Evolutionary conservation across 37 sponge, comb jelly and placozoan species (phyloP).

Genomic region (Beroe forskalii): DNA sequence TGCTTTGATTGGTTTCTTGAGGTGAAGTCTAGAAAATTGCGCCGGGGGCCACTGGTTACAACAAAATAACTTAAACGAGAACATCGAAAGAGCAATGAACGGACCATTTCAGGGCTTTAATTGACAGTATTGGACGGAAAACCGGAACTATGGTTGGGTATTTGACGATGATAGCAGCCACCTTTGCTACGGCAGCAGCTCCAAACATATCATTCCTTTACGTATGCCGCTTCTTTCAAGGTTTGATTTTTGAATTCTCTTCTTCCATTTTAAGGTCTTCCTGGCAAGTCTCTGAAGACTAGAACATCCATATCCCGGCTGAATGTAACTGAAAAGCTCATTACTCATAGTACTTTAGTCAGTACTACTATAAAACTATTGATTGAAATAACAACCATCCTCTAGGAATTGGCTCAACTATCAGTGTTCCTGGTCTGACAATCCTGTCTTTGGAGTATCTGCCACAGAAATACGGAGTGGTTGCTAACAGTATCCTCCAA

Average conservation of each 20-base stretch:
- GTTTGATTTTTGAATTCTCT: background rate
- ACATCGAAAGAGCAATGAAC: too few relatives aligned
- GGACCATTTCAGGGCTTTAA: background rate
- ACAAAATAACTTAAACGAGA: too few relatives aligned
- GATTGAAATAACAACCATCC: too few relatives aligned
- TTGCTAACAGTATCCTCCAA: background rate
- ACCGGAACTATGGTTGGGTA: constrained; percentile 7
- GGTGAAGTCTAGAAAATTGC: too few relatives aligned
- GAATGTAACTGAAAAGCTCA: too few relatives aligned
- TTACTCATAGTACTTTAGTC: too few relatives aligned
- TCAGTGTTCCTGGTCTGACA: background rate
- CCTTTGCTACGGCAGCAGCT: background rate
- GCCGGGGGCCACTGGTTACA: too few relatives aligned
- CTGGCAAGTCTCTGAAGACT: background rate
- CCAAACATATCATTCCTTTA: constrained; percentile 15
- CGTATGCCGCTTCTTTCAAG: constrained; percentile 33
- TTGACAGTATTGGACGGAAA: constrained; percentile 1
- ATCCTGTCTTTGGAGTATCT: background rate
- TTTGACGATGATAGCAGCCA: background rate
- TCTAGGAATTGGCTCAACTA: background rate
- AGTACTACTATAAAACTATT: too few relatives aligned
- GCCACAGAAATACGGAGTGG: background rate
- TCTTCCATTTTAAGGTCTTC: background rate
- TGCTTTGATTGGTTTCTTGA: too few relatives aligned
- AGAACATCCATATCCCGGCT: too few relatives aligned